phyloP scores from a whole-genome alignment of 2,797 vertebrate genomes.

The Triplophysa yarkandensis region DNA sequence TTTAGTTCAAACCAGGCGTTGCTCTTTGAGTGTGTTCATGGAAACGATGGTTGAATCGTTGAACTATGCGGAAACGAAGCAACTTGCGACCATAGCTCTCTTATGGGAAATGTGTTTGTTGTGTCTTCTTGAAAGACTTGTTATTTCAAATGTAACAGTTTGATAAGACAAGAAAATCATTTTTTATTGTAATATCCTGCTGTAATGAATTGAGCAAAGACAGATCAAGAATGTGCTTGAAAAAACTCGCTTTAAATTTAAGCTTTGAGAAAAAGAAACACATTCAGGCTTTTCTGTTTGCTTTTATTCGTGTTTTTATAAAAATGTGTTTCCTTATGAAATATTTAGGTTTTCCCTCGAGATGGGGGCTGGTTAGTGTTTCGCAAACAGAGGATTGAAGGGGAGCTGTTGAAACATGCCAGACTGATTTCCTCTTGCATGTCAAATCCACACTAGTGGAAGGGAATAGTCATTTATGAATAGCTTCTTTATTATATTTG shows the following conservation, averaged over 20 bases:
- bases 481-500: neutral
- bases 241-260: neutral
- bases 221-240: neutral
- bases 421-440: neutral
- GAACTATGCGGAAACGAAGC: too few relatives aligned
- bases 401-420: neutral
- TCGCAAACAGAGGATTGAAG: neutral
- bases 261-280: neutral
- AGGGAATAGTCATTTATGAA: neutral
- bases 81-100: too few relatives aligned
- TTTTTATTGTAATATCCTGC: neutral
- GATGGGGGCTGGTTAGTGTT: neutral
- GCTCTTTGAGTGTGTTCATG: too few relatives aligned
- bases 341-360: too few relatives aligned
- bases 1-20: too few relatives aligned
- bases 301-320: too few relatives aligned
- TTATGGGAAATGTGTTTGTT: too few relatives aligned
- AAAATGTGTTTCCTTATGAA: too few relatives aligned
- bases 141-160: neutral
- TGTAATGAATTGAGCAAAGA: neutral
- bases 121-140: neutral
- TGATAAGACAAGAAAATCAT: neutral
- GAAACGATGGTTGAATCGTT: too few relatives aligned
- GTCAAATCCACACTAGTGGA: neutral
- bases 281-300: too few relatives aligned